These are phyloP conservation scores for Regulus satrapa DNA, from an alignment of 2,113 vertebrate species.

Conservation along the genomic window DNA sequence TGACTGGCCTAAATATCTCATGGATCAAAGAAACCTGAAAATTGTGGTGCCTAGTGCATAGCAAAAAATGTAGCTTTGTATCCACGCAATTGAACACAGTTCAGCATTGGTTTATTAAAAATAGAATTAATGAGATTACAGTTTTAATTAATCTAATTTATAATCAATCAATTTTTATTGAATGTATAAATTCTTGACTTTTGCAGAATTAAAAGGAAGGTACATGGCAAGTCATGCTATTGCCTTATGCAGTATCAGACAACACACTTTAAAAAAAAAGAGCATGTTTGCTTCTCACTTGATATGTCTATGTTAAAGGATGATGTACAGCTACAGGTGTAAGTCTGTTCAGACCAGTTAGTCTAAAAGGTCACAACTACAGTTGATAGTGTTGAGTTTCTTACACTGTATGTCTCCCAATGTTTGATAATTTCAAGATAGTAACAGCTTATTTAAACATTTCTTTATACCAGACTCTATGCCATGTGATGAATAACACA, in stretches of 20 bases:
- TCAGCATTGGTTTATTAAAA: neutral
- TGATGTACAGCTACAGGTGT: slow-evolving; percentile 72
- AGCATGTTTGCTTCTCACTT: neutral
- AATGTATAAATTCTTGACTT: neutral
- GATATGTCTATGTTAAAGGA: slow-evolving; percentile 8
- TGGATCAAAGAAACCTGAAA: neutral
- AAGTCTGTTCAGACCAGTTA: slow-evolving; percentile 50
- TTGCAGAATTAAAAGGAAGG: neutral
- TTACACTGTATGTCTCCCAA: slow-evolving; percentile 47
- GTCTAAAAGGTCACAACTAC: slow-evolving; percentile 70
- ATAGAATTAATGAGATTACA: neutral
- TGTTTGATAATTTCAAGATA: slow-evolving; percentile 57
- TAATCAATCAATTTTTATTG: neutral
- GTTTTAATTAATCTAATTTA: neutral
- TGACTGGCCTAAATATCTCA: neutral
- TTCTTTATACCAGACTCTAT: neutral
- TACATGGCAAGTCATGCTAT: neutral
- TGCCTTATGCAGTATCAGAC: neutral
- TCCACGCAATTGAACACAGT: neutral
- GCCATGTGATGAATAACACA: neutral
- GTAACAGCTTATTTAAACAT: slow-evolving; percentile 35
- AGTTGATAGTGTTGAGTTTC: slow-evolving; percentile 69
- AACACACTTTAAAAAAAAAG: neutral
- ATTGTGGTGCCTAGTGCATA: neutral
- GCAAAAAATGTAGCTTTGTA: neutral